Base-by-base conservation (phyloP, 2,797 vertebrate genomes). In the Trematomus bernacchii region DNA sequence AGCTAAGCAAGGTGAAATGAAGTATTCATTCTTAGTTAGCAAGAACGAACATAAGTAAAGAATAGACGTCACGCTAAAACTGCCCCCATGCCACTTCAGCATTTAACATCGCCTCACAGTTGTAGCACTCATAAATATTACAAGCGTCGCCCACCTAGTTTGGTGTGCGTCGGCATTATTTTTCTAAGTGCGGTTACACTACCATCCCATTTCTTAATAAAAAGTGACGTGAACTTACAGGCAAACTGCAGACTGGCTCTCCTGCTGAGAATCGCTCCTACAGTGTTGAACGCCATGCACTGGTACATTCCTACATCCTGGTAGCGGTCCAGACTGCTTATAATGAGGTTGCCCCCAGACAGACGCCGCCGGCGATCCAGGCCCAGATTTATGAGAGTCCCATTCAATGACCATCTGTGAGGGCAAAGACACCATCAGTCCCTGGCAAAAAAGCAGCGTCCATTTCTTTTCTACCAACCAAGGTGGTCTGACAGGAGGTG, bases 351-450 rank as follows among this genome's bases (percentile, higher is more conserved):
- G 76, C 96, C 96, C 82, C 95, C 93, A 27, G 90, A 95, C 91
- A 96, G 87, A 77, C 91, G 94, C 77, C 95, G 94, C 53, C 93
- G 95, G 55, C 90, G 92, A 87, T 96, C 94, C 91, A 92, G 61
- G 53, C 82, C 92, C 84, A 94, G 92, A 93, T 96, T 95, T 86
- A 97, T 94, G 85, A 94, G 87, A 54, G 95, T 96, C 86, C 96
- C 95, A 74, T 97, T 97, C 92, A 96, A 75, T 71, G 96, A 95
- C 96, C 96, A 97, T 92, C 96, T 97, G 94, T 77, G 92, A 90
- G 94, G 90, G 91, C 90, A 94, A 86, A 92, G 88, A 94, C 91
- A 90, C 84, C 91, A 92, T 94, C 91, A 95, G 92, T 92, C 65
- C 60, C 76, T 88, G 87, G 85, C 77, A 90, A 90, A 86, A 37